phyloP scores from a whole-genome alignment of 2,888 invertebrate genomes.

The Anarsia innoxiella region DNA sequence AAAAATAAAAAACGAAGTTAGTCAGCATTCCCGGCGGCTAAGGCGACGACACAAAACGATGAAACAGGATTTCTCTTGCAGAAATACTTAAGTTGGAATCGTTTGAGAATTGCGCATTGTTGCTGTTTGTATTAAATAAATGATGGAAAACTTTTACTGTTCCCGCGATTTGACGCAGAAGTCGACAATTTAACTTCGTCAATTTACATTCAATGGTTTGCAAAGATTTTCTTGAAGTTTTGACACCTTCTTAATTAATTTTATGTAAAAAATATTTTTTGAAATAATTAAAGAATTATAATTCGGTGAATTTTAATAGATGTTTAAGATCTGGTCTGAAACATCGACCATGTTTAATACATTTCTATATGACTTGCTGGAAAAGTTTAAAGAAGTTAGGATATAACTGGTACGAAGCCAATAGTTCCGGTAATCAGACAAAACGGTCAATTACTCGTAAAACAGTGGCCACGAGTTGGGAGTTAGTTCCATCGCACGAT shows the following conservation, averaged over 20 bases:
- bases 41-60: slow-evolving; percentile 57
- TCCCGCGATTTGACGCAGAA: slow-evolving; percentile 17
- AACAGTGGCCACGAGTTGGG: slow-evolving; percentile 9
- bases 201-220: slow-evolving; percentile 13
- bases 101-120: slow-evolving; percentile 50
- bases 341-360: no score
- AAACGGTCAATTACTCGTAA: slow-evolving; percentile 39
- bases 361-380: no score
- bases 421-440: slow-evolving; percentile 25
- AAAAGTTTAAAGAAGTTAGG: slow-evolving; percentile 2
- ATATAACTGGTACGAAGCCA: slow-evolving; percentile 18
- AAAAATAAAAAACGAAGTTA: slow-evolving; percentile 46
- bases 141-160: slow-evolving; percentile 22
- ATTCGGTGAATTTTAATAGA: no score
- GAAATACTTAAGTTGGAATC: slow-evolving; percentile 35
- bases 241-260: no score
- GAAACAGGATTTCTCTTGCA: slow-evolving; percentile 41
- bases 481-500: slow-evolving; percentile 27
- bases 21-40: slow-evolving; percentile 46
- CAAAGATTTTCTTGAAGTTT: slow-evolving; percentile 16
- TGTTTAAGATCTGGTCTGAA: no score
- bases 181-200: slow-evolving; percentile 17
- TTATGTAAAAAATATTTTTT: no score
- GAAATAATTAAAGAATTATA: no score
- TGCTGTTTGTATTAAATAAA: slow-evolving; percentile 37